Conservation (phyloP, 2,113 vertebrate genomes). For the Malaclemys terrapin region DNA sequence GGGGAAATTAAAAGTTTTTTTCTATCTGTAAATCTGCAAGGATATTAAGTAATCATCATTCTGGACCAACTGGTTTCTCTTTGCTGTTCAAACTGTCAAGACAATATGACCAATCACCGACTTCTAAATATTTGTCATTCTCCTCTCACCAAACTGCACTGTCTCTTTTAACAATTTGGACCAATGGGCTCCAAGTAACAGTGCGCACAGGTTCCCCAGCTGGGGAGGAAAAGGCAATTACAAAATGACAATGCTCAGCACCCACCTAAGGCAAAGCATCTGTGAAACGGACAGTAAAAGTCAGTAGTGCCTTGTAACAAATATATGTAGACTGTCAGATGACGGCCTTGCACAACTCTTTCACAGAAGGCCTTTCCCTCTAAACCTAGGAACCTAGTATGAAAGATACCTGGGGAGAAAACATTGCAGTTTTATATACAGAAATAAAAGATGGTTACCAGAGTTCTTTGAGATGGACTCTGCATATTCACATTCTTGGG, state of each 20-base stretch:
- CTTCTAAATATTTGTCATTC: neutral
- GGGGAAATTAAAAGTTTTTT: neutral
- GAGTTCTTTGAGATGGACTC: neutral
- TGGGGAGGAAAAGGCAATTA: neutral
- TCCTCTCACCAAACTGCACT: neutral
- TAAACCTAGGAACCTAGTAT: neutral
- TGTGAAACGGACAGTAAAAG: neutral
- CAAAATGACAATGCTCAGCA: neutral
- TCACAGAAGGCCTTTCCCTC: neutral
- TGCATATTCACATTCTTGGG: neutral
- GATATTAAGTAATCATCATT: neutral
- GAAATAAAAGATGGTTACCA: neutral
- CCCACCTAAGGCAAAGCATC: neutral
- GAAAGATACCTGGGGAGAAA: neutral
- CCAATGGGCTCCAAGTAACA: neutral
- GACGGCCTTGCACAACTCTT: neutral
- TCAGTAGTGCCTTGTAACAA: neutral
- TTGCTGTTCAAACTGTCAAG: neutral
- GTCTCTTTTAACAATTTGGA: neutral
- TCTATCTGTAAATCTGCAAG: neutral
- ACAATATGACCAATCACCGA: neutral
- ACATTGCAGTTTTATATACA: neutral
- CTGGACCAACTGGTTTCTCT: neutral
- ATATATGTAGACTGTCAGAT: neutral
- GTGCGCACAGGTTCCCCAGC: neutral